Percentiles rank a stretch among this genome's conserved stretches.
Evolutionary conservation across 2,888 invertebrate species (phyloP).

Genomic region (Noctua janthina): DNA sequence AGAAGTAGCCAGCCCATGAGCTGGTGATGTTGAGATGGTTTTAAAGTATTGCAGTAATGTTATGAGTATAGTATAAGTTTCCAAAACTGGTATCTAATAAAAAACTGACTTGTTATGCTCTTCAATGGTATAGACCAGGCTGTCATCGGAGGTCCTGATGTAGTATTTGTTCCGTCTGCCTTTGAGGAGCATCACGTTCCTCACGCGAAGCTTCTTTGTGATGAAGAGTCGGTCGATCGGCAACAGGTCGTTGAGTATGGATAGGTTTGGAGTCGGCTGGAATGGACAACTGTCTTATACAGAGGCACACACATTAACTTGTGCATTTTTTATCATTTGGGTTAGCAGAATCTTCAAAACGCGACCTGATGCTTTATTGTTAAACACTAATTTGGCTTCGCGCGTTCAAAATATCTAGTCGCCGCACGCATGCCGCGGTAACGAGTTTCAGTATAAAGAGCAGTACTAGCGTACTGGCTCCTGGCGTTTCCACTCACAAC

Average conservation of each 20-base stretch:
- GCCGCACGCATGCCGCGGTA: not conserved
- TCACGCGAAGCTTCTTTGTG: slow-evolving; percentile 80
- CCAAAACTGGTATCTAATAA: not conserved
- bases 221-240: slow-evolving; percentile 78
- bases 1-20: slow-evolving; percentile 86
- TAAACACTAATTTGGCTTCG: not conserved
- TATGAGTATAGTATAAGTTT: not conserved
- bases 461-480: not conserved
- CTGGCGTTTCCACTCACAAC: not conserved
- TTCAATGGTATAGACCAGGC: slow-evolving; percentile 79
- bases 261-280: slow-evolving; percentile 39
- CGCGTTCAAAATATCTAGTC: not conserved
- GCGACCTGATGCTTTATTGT: not conserved
- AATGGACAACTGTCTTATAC: not conserved
- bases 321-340: not conserved
- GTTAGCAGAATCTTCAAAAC: not conserved
- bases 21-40: slow-evolving; percentile 64
- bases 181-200: slow-evolving; percentile 76
- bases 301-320: not conserved
- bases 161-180: slow-evolving; percentile 83
- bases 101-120: slow-evolving; percentile 79
- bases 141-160: slow-evolving; percentile 77
- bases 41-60: not conserved
- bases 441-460: not conserved
- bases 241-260: slow-evolving; percentile 72